These are phyloP conservation scores for Calliphora vomitoria DNA, from an alignment of 2,888 invertebrate genomes.

Conservation along the genomic window DNA sequence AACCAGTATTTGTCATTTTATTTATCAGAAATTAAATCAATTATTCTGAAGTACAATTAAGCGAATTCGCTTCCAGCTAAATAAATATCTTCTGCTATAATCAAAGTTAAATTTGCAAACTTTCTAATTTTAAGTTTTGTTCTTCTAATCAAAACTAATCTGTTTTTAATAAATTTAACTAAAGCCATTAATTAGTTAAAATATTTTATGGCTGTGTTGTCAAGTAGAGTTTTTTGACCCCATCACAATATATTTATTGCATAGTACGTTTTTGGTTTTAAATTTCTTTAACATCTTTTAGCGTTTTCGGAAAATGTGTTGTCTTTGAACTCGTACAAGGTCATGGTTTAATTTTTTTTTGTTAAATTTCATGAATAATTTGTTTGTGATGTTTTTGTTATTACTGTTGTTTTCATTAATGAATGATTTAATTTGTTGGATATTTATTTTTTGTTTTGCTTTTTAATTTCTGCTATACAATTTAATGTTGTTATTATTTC, in stretches of 20 bases:
- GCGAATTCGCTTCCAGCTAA: no score
- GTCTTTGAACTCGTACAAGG: conserved; percentile 10
- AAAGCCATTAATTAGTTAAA: no score
- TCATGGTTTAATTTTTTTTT: conserved; percentile 8
- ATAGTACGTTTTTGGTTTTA: neutral
- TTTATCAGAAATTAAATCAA: no score
- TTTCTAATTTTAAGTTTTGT: no score
- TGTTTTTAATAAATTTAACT: no score
- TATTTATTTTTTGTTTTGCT: neutral
- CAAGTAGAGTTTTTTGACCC: neutral
- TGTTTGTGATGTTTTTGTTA: neutral
- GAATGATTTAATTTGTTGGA: neutral
- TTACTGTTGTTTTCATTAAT: neutral
- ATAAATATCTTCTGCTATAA: no score
- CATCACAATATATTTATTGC: neutral
- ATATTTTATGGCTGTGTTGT: neutral
- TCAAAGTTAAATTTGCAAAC: no score
- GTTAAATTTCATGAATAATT: conserved; percentile 12
- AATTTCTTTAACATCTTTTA: neutral
- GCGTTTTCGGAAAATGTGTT: neutral
- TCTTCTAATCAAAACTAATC: no score
- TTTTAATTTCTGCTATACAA: neutral
- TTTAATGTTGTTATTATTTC: neutral
- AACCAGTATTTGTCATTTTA: no score
- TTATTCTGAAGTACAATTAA: no score